phyloP scores from a whole-genome alignment of 1,140 invertebrate genomes.

The Drosophila biarmipes region DNA sequence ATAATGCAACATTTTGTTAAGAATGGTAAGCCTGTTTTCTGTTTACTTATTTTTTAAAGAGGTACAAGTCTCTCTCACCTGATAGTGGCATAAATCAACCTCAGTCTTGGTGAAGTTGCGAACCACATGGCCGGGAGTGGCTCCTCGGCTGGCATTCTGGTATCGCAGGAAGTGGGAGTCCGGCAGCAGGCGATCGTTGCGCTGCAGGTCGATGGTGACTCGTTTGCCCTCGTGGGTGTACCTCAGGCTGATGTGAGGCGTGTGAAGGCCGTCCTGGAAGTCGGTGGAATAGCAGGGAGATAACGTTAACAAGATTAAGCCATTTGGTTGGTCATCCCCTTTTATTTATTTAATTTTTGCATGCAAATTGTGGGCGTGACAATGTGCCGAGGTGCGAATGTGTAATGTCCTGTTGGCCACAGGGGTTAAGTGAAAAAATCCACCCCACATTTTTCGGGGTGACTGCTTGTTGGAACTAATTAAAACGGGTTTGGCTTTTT shows the following conservation, averaged over 20 bases:
- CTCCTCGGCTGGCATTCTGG: slow-evolving; percentile 86
- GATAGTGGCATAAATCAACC: slow-evolving; percentile 84
- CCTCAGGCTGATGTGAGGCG: slow-evolving; percentile 88
- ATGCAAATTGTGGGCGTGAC: slow-evolving; percentile 62
- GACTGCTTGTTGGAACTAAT: slow-evolving; percentile 60
- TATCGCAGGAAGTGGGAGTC: slow-evolving; percentile 90
- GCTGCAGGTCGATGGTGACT: slow-evolving; percentile 89
- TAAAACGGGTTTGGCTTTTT: slow-evolving; percentile 57
- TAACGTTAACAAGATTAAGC: slow-evolving; percentile 47
- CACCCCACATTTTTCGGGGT: neutral
- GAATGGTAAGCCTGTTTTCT: neutral
- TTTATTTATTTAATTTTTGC: slow-evolving; percentile 56
- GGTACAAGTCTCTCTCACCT: slow-evolving; percentile 52
- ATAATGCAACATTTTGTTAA: neutral
- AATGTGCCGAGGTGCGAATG: slow-evolving; percentile 55
- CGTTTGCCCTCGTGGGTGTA: slow-evolving; percentile 88
- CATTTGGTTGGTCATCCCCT: slow-evolving; percentile 12
- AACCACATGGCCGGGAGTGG: slow-evolving; percentile 85
- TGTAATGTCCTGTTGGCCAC: slow-evolving; percentile 40
- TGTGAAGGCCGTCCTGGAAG: slow-evolving; percentile 89
- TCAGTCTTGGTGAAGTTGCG: slow-evolving; percentile 84
- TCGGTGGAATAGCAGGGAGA: slow-evolving; percentile 33
- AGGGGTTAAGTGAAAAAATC: slow-evolving; percentile 4
- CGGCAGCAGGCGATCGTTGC: slow-evolving; percentile 91
- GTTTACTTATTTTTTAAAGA: neutral